These are phyloP conservation scores for Pao palembangensis DNA, from an alignment of 2,113 vertebrate species.

Conservation along the genomic window DNA sequence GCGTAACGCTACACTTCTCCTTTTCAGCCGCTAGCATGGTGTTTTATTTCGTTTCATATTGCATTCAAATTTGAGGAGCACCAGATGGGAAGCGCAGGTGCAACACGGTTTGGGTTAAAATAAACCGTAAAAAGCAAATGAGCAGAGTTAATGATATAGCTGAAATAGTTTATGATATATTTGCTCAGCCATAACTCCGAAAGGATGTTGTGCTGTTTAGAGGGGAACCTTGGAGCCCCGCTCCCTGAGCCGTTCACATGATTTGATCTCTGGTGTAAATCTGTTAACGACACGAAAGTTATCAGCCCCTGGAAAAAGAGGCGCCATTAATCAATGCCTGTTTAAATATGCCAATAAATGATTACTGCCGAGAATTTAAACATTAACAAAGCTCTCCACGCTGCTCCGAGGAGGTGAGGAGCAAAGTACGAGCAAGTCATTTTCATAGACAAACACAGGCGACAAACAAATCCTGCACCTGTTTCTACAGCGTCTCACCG, in stretches of 20 bases:
- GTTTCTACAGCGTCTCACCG: constrained; percentile 33
- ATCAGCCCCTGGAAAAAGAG: neutral
- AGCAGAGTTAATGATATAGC: constrained; percentile 14
- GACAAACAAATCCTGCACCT: constrained; percentile 53
- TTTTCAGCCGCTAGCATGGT: no score
- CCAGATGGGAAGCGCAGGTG: constrained; percentile 26
- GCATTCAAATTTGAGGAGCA: no score
- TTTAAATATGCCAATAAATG: constrained; percentile 14
- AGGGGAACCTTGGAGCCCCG: neutral
- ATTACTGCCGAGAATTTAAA: constrained; percentile 17
- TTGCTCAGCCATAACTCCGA: constrained; percentile 37
- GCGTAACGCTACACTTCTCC: no score
- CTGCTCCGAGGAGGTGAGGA: neutral
- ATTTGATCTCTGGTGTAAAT: no score
- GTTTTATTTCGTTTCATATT: no score
- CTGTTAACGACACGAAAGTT: no score
- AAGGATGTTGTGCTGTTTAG: constrained; percentile 9
- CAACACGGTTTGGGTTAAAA: constrained; percentile 22
- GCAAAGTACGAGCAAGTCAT: constrained; percentile 18
- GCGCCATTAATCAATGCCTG: neutral
- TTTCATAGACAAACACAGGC: constrained; percentile 53
- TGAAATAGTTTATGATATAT: constrained; percentile 17
- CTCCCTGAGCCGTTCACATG: constrained; percentile 1
- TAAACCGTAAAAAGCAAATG: constrained; percentile 31
- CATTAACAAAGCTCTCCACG: constrained; percentile 15